Percentiles rank a stretch among this genome's conserved stretches.
Evolutionary conservation across 2,888 invertebrate species (phyloP).

Genomic region (Sminthurinus aureus): DNA sequence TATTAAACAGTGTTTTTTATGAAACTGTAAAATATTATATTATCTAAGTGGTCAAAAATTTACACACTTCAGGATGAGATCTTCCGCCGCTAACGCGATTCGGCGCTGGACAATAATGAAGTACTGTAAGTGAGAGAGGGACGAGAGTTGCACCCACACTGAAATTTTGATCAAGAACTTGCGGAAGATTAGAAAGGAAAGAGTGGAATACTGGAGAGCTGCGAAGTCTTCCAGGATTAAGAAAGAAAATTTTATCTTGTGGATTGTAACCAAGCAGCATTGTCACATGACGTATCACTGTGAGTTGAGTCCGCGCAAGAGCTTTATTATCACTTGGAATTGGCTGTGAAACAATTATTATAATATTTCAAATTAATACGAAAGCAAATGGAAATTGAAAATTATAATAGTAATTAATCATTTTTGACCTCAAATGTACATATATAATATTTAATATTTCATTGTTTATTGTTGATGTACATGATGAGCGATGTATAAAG

Average conservation of each 20-base stretch:
- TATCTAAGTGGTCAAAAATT: too few species aligned
- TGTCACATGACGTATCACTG: conserved; percentile 91
- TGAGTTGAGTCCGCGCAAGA: conserved; percentile 78
- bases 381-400: conserved; percentile 31
- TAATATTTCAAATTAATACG: neutral
- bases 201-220: conserved; percentile 95
- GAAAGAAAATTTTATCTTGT: conserved; percentile 87
- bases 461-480: too few species aligned
- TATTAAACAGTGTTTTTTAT: too few species aligned
- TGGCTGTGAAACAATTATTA: conserved; percentile 67
- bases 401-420: too few species aligned
- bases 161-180: conserved; percentile 95
- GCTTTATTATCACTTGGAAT: conserved; percentile 88
- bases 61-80: conserved; percentile 72
- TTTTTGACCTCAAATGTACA: too few species aligned
- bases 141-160: conserved; percentile 89
- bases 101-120: conserved; percentile 85
- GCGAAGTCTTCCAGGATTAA: conserved; percentile 86
- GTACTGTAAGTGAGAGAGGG: conserved; percentile 79
- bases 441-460: too few species aligned
- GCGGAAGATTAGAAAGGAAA: conserved; percentile 91
- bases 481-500: too few species aligned
- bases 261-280: conserved; percentile 91
- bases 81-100: conserved; percentile 65
- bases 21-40: too few species aligned